Base-by-base conservation (phyloP, 2,888 invertebrate species). In the Galerucella calmariensis region DNA sequence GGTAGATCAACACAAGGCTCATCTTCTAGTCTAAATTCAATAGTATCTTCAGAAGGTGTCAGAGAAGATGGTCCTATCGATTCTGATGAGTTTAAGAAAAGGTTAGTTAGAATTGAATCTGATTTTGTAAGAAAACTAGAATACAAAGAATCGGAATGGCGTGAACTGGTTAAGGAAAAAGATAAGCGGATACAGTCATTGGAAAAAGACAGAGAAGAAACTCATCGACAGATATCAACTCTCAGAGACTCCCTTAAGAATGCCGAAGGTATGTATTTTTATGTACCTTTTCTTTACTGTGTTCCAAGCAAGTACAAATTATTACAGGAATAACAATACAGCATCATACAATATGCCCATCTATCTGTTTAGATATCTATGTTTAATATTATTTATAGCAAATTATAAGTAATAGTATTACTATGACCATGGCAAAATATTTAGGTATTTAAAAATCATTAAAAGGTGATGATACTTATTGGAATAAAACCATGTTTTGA, bases 101-200 rank as follows among this genome's bases (percentile, higher is more conserved):
- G 88, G 83, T 75, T 90, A 56, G 85, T 86, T n/a, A 90, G 89
- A 80, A 87, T 89, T 51, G 92, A 93, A 78, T 86, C 89, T 24
- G 93, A 93, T 76, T 90, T 91, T 77, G 84, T 90, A 3, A 88
- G 89, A 76, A 90, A 90, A 82, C 84, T 93, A 53, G 90, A 92
- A 79, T 90, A 91, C 59, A 93, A 91, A 82, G 89, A 93, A 68
- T 88, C 89, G 77, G 93, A 93, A 80, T 94, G 93, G 93, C 91
- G 91, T 80, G 91, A 91, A 82, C 88, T 90, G 77, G 85, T 91
- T 75, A 90, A 90, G 75, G 91, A 92, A 79, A 87, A 92, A 76
- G 92, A 92, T 81, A 90, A 89, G 79, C 88, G 88, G 58, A 87
- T 90, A 80, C 85, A 84, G 35, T 87, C 86, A 75, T 82, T 90